A percentile compares a stretch with the other conserved stretches of the same genome.
These are phyloP conservation scores for Marasmarcha lunaedactyla DNA, from an alignment of 2,888 invertebrate genomes.

Conservation along the genomic window DNA sequence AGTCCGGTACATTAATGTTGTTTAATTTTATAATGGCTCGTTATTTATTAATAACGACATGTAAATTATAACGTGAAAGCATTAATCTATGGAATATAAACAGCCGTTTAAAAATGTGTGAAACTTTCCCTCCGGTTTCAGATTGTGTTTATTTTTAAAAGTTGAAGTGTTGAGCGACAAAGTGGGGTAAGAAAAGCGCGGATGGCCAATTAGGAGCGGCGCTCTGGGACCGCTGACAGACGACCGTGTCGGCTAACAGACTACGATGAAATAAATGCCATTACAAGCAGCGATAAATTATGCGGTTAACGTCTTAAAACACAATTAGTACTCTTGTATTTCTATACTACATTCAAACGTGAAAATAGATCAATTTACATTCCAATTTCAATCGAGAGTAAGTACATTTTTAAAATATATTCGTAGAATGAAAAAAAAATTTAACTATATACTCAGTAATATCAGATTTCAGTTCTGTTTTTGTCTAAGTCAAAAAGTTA, in stretches of 20 bases:
- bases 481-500: conserved; percentile 12
- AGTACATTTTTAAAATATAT: no score
- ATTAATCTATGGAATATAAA: neutral
- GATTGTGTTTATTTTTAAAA: conserved; percentile 7
- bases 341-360: no score
- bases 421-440: no score
- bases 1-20: neutral
- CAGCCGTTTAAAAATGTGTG: neutral
- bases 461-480: neutral
- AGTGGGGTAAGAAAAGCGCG: conserved; percentile 22
- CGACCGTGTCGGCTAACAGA: conserved; percentile 10
- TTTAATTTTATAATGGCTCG: neutral
- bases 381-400: no score
- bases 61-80: neutral
- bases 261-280: conserved; percentile 10
- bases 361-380: no score
- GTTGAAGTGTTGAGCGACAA: conserved; percentile 22
- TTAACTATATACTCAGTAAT: no score
- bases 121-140: no score
- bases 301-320: no score
- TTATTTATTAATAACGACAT: neutral
- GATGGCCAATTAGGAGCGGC: conserved; percentile 29
- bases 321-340: no score
- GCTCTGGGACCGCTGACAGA: conserved; percentile 17
- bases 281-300: no score